phyloP scores from a whole-genome alignment of 53 echinoderm and acorn worm species.

The Antedon mediterranea region DNA sequence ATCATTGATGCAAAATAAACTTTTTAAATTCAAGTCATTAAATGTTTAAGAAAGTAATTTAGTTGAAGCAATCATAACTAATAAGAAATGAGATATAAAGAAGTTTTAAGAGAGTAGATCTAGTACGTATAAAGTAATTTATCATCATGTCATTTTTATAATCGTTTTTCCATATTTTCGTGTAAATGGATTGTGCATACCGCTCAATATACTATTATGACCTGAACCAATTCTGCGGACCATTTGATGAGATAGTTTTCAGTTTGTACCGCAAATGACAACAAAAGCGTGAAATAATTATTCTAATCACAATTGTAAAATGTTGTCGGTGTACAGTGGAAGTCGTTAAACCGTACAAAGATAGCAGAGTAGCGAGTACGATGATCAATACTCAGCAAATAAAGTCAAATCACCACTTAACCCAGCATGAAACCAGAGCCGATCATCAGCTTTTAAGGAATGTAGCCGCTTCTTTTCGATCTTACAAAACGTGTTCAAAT shows the following conservation, averaged over 20 bases:
- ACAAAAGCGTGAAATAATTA: background rate
- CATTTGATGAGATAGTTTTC: background rate
- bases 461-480: background rate
- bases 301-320: background rate
- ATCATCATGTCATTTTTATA: background rate
- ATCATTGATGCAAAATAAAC: too few relatives aligned
- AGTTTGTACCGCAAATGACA: background rate
- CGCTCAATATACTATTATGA: background rate
- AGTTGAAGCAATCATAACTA: background rate
- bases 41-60: too few relatives aligned
- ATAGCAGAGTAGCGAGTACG: background rate
- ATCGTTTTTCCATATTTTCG: background rate
- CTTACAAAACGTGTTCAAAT: background rate
- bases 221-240: background rate
- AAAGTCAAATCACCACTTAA: background rate
- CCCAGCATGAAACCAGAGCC: background rate
- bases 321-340: background rate
- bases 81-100: too few relatives aligned
- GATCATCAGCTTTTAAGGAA: background rate
- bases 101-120: too few relatives aligned
- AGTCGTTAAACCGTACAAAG: background rate
- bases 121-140: background rate
- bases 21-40: too few relatives aligned
- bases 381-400: background rate
- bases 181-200: background rate